Evolutionary conservation across 1,140 invertebrate species (phyloP).

Genomic region (Theocolax elegans): DNA sequence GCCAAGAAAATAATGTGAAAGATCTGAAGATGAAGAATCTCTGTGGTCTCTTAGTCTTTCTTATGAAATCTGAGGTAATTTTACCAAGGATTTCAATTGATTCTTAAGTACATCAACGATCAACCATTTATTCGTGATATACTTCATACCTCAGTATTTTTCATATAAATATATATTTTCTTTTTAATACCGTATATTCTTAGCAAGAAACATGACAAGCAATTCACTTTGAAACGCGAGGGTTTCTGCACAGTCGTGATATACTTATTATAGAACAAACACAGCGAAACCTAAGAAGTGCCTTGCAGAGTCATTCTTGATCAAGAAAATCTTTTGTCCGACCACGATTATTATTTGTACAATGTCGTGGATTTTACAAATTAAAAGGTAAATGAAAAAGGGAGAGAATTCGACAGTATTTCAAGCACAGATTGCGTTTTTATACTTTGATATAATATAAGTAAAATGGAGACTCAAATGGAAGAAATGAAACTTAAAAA

Average conservation of each 20-base stretch:
- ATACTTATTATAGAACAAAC: slow-evolving; percentile 10
- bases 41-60: slow-evolving; percentile 20
- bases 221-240: slow-evolving; percentile 8
- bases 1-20: slow-evolving; percentile 51
- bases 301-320: slow-evolving; percentile 50
- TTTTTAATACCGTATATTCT: slow-evolving; percentile 3
- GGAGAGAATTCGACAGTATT: slow-evolving; percentile 15
- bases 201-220: slow-evolving; percentile 43
- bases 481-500: slow-evolving; percentile 20
- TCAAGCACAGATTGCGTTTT: not conserved
- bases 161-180: too few species aligned
- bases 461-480: slow-evolving; percentile 28
- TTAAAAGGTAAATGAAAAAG: too few species aligned
- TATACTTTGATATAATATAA: too few species aligned
- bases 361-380: too few species aligned
- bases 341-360: too few species aligned
- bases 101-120: slow-evolving; percentile 31
- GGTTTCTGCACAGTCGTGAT: slow-evolving; percentile 16
- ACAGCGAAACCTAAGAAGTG: slow-evolving; percentile 49
- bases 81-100: not conserved
- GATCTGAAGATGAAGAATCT: slow-evolving; percentile 23
- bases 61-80: slow-evolving; percentile 2
- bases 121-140: slow-evolving; percentile 30
- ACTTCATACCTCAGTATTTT: slow-evolving; percentile 39
- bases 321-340: slow-evolving; percentile 14